phyloP scores from a whole-genome alignment of 2,113 vertebrate genomes.

The Apus apus region DNA sequence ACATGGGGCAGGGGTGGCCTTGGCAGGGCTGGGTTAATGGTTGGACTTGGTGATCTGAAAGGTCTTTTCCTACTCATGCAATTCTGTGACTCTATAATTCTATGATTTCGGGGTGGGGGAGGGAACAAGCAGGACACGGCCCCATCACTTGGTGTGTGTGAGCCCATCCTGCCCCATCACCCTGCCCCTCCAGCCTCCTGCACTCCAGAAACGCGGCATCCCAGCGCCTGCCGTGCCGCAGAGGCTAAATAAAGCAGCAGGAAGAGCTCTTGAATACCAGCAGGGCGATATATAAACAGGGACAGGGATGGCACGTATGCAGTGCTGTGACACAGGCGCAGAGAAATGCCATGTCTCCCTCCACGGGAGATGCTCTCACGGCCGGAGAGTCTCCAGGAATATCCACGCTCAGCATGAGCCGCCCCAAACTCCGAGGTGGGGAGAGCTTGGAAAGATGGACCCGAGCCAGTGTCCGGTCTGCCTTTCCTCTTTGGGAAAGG shows the following conservation, averaged over 20 bases:
- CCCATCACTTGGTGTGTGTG: accelerated
- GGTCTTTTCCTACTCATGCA: too few relatives aligned
- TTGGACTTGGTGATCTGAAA: too few relatives aligned
- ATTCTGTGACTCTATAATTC: not conserved
- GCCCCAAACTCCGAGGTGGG: accelerated
- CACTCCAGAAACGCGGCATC: not conserved
- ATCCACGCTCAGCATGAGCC: not conserved
- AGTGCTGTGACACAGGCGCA: accelerated
- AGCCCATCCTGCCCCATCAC: not conserved
- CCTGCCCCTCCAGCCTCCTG: not conserved
- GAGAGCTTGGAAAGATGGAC: not conserved
- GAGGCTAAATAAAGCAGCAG: conserved; percentile 67
- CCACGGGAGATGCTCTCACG: accelerated
- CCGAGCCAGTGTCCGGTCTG: not conserved
- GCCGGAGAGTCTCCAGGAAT: not conserved
- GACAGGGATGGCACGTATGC: not conserved
- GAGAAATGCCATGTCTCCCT: accelerated
- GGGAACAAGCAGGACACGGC: accelerated
- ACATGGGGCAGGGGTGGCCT: too few relatives aligned
- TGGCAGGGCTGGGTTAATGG: too few relatives aligned
- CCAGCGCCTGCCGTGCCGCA: conserved; percentile 28
- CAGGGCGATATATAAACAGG: conserved; percentile 25
- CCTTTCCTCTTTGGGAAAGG: not conserved
- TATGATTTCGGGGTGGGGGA: not conserved
- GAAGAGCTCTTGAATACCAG: conserved; percentile 40